These are phyloP conservation scores for Heteronetta atricapilla DNA, from an alignment of 2,113 vertebrate species.

Conservation along the genomic window DNA sequence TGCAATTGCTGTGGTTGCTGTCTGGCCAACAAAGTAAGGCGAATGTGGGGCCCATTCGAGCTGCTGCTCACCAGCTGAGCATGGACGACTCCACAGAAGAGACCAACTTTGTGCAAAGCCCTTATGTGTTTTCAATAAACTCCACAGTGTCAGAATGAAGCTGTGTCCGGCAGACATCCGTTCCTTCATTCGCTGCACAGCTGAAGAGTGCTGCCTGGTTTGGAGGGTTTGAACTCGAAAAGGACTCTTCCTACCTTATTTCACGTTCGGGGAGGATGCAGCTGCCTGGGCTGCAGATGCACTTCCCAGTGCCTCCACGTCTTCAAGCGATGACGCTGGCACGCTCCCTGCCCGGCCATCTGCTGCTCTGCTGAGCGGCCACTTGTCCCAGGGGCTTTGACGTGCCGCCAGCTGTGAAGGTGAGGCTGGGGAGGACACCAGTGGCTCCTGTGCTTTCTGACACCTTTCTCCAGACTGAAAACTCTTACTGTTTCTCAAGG, in stretches of 20 bases:
- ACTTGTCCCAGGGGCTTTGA: background rate
- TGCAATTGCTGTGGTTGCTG: constrained; percentile 69
- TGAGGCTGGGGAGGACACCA: background rate
- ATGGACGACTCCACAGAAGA: fast-evolving
- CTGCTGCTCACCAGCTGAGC: background rate
- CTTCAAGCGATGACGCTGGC: background rate
- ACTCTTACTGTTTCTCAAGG: fast-evolving
- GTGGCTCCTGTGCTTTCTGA: background rate
- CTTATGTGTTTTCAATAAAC: background rate
- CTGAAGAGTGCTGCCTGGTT: background rate
- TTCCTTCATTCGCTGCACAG: fast-evolving
- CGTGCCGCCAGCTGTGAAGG: background rate
- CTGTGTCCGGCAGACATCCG: fast-evolving
- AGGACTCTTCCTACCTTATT: background rate
- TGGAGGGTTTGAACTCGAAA: background rate
- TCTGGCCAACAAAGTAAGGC: constrained; percentile 20
- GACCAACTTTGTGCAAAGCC: background rate
- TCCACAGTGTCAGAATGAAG: background rate
- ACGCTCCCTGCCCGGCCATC: background rate
- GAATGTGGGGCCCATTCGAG: fast-evolving
- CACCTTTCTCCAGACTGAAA: background rate
- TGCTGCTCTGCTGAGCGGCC: background rate
- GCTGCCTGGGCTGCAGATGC: background rate
- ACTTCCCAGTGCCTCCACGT: background rate
- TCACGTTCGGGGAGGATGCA: background rate